Percentiles rank a stretch among this genome's conserved stretches.
phyloP scores from a whole-genome alignment of 2,113 vertebrate species.

The Peromyscus maniculatus region DNA sequence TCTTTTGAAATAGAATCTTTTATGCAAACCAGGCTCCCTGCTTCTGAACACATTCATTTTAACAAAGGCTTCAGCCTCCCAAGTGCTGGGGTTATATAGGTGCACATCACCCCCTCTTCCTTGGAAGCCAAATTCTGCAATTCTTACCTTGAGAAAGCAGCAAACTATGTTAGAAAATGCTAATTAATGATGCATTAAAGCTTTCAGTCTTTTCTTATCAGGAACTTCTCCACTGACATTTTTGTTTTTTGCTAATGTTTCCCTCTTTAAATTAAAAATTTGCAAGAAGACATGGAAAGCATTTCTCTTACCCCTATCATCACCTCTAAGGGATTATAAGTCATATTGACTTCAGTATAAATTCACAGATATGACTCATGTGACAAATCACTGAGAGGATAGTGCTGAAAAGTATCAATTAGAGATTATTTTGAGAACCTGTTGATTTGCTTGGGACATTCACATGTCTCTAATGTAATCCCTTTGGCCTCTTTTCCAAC shows the following conservation, averaged over 20 bases:
- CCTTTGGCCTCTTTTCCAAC: neutral
- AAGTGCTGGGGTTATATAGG: neutral
- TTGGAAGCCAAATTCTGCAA: neutral
- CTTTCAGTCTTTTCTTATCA: neutral
- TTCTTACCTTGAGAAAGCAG: neutral
- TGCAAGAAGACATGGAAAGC: neutral
- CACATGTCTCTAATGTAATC: neutral
- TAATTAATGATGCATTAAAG: neutral
- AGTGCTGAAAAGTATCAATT: neutral
- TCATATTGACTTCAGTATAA: neutral
- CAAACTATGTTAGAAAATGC: neutral
- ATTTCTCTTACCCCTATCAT: neutral
- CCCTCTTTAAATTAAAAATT: neutral
- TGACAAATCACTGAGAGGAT: neutral
- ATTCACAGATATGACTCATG: neutral
- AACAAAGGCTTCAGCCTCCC: neutral
- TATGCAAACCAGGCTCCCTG: neutral
- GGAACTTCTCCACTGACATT: neutral
- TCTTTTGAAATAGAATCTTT: neutral
- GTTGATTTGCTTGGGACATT: neutral
- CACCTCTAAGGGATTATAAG: neutral
- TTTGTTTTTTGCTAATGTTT: neutral
- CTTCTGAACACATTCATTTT: neutral
- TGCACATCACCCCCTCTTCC: neutral
- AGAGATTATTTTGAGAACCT: neutral